phyloP scores from a whole-genome alignment of 2,113 vertebrate genomes.

The Asarcornis scutulata region DNA sequence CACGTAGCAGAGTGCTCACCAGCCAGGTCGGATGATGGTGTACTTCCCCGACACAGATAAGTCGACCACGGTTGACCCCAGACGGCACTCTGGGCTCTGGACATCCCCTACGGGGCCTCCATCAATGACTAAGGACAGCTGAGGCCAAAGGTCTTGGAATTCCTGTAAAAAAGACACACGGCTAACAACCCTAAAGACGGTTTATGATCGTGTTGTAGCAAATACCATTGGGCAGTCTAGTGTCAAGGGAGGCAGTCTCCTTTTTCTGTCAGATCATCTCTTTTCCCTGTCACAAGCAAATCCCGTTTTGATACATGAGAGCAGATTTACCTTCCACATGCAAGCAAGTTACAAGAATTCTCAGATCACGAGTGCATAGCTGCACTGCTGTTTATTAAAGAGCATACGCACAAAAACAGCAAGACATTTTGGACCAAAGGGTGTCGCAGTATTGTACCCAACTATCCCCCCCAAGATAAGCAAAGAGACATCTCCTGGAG shows the following conservation, averaged over 20 bases:
- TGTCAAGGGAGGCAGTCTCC: background rate
- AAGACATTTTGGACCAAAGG: rapidly evolving
- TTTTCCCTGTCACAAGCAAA: background rate
- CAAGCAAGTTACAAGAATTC: background rate
- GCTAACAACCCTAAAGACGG: background rate
- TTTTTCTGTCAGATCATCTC: background rate
- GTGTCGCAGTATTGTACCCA: background rate
- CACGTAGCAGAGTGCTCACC: slow-evolving; percentile 76
- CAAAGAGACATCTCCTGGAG: background rate
- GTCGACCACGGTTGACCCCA: slow-evolving; percentile 94
- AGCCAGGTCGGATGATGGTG: slow-evolving; percentile 89
- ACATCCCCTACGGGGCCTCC: slow-evolving; percentile 86
- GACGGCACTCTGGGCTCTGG: slow-evolving; percentile 82
- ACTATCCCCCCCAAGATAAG: no score
- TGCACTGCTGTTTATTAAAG: background rate
- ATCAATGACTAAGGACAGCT: slow-evolving; percentile 88
- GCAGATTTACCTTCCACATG: background rate
- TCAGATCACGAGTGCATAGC: background rate
- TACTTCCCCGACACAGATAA: slow-evolving; percentile 87
- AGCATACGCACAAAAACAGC: background rate
- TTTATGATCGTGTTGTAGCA: background rate
- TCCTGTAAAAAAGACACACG: slow-evolving; percentile 77
- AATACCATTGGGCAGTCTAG: rapidly evolving
- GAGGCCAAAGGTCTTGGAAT: slow-evolving; percentile 92
- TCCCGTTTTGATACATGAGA: background rate